Conservation (phyloP, 2,888 invertebrate genomes). For the Rhorus exstirpatorius region DNA sequence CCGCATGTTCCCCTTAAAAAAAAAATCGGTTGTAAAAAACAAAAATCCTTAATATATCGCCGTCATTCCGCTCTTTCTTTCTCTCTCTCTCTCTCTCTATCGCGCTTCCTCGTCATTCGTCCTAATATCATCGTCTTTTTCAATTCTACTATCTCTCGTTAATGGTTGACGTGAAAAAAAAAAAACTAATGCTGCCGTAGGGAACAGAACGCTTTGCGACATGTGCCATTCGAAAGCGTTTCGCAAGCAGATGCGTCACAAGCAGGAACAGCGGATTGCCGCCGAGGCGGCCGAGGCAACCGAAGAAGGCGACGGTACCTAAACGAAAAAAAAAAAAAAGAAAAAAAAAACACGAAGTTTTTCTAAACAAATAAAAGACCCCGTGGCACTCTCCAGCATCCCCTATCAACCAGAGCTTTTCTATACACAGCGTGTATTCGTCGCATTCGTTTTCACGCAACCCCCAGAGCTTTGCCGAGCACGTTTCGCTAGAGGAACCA, state of each 20-base stretch:
- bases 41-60: background rate
- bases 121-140: conserved; percentile 39
- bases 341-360: conserved; percentile 16
- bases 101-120: conserved; percentile 8
- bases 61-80: background rate
- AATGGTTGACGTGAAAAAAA: conserved; percentile 68
- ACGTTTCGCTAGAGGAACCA: conserved; percentile 32
- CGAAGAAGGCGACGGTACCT: conserved; percentile 86
- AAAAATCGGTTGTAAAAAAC: conserved; percentile 53
- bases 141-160: conserved; percentile 64
- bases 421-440: background rate
- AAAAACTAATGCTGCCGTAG: conserved; percentile 87
- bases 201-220: conserved; percentile 97
- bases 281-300: conserved; percentile 82
- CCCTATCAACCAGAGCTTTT: conserved; percentile 23
- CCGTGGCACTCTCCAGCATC: conserved; percentile 26
- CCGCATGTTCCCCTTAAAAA: conserved; percentile 65
- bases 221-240: conserved; percentile 92
- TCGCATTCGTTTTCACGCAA: conserved; percentile 10
- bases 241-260: conserved; percentile 89
- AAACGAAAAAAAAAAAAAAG: conserved; percentile 49
- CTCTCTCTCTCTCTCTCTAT: conserved; percentile 43
- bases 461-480: conserved; percentile 26
- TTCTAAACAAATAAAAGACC: conserved; percentile 21
- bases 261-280: conserved; percentile 87